Base-by-base conservation (phyloP, 2,113 vertebrate species). In the Microtus pennsylvanicus region DNA sequence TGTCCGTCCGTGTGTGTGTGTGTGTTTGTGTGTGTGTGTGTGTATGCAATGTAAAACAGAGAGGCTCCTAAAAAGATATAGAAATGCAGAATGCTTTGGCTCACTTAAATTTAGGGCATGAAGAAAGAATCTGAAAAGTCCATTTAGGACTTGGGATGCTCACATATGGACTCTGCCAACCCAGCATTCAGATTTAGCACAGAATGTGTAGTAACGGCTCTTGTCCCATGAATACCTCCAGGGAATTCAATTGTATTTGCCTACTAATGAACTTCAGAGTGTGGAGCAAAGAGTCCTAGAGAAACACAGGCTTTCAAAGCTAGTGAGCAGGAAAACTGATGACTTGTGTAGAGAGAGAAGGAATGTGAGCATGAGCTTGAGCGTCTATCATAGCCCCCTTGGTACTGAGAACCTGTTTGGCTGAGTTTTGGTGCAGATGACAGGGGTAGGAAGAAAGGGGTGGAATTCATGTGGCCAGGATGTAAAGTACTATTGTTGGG, bases 361-460 rank as follows among this genome's bases (percentile, higher is more conserved):
- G 10, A 50, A 35, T 6, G 5, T 26, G 7, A 26, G 0, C 1
- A 2, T 35, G 3, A 21, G 52, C 13, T 47, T 83, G 10, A 82
- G 76, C 1, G 7, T 55, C 0, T 33, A 5, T 50, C 58, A 91
- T 5, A 28, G 22, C 21, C 2, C 0, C 0, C 11, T 45, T 45
- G 24, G 35, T 2, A 3, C 33, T 2, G 11, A 52, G 19, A 3
- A 42, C 4, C n/a, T 11, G 1, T 8, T 30, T 42, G 33, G 5
- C 11, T 42, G 5, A 63, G 14, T 75, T 5, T 55, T 21, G 28
- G 38, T 8, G 16, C 6, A 50, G 14, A 61, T 28, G 3, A 16
- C 30, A 72, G 42, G 26, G 28, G 1, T 16, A 50, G 24, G 21
- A 55, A n/a, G 33, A 42, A 85, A 52, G 4, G 35, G 58, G 12